Evolutionary conservation across 64 coral and sea anemone species (phyloP).

Genomic region (Catalaphyllia jardinei): DNA sequence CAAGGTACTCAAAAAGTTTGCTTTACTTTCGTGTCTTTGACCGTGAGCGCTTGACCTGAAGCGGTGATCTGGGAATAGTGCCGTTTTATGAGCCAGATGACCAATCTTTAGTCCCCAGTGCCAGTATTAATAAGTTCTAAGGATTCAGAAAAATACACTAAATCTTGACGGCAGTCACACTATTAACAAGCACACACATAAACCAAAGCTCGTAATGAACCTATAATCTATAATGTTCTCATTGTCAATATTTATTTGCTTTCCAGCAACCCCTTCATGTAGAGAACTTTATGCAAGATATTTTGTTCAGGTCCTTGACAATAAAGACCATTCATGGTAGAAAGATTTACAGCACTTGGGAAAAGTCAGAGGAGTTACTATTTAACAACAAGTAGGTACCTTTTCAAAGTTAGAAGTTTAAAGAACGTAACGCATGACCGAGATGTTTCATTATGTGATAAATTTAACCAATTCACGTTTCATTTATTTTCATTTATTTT

Average conservation of each 20-base stretch:
- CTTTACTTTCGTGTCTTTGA: background rate
- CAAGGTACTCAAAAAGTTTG: conserved; percentile 26
- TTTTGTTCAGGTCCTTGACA: conserved; percentile 70
- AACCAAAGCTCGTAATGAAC: too few species aligned
- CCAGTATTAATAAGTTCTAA: too few species aligned
- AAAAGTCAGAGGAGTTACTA: conserved; percentile 60
- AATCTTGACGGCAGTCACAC: too few species aligned
- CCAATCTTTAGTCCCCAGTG: too few species aligned
- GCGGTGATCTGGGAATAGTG: too few species aligned
- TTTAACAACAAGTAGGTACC: conserved; percentile 54
- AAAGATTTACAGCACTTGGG: conserved; percentile 75
- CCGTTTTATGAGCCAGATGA: too few species aligned
- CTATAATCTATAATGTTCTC: background rate
- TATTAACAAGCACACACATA: too few species aligned
- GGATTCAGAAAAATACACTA: too few species aligned
- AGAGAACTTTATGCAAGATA: conserved; percentile 61
- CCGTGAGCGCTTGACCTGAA: background rate
- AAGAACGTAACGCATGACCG: background rate
- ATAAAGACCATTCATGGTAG: conserved; percentile 70
- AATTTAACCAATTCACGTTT: too few species aligned
- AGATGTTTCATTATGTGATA: too few species aligned
- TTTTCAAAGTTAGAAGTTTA: background rate
- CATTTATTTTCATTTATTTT: too few species aligned
- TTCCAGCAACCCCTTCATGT: conserved; percentile 64
- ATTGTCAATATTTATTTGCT: background rate